Evolutionary conservation across 2,888 invertebrate species (phyloP), one percentile per base, ranked within the genome.

Genomic region (Andricus quercusramuli): DNA sequence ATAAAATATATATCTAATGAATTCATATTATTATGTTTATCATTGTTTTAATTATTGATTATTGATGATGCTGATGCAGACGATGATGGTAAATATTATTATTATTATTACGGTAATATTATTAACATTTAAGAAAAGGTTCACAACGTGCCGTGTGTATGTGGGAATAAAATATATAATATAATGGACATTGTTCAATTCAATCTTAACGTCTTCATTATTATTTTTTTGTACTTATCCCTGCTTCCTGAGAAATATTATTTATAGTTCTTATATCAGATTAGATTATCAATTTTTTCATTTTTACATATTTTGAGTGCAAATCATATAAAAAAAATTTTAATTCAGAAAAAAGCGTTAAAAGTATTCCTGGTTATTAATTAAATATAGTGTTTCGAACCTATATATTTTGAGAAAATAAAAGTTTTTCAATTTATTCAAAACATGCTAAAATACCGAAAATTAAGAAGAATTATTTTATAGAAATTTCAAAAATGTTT

Each of bases 71-170:
- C 82, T 47, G 66, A 84, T 78, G 83, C 80, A 82, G 82, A 83
- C 79, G 81, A 85, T 83, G 83, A 86, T 85, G 85, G 80, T 84
- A 77, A 91, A 89, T 85, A 90, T 88, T 88, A 92, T 90, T 91
- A 92, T 90, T 91, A 92, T 90, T 89, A 91, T 91, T 90, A 91
- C 87, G 86, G 92, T 92, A 91, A 90, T 91, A 91, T 90, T 90
- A 92, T 91, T 93, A 93, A 92, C 91, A 95, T 95, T 95, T 95
- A 96, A 96, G 96, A 96, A 95, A 96, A 96, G 96, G 96, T 96
- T 96, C 96, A 96, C 96, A 96, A 96, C 96, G 96, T 96, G 96
- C 96, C 96, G 96, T 96, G 96, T 96, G 96, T 96, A 96, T 96
- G 96, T 96, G 96, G 96, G 96, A 95, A 95, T 93, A 93, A 95